Conservation (phyloP, 2,113 vertebrate species). For the Serilophus lunatus region DNA sequence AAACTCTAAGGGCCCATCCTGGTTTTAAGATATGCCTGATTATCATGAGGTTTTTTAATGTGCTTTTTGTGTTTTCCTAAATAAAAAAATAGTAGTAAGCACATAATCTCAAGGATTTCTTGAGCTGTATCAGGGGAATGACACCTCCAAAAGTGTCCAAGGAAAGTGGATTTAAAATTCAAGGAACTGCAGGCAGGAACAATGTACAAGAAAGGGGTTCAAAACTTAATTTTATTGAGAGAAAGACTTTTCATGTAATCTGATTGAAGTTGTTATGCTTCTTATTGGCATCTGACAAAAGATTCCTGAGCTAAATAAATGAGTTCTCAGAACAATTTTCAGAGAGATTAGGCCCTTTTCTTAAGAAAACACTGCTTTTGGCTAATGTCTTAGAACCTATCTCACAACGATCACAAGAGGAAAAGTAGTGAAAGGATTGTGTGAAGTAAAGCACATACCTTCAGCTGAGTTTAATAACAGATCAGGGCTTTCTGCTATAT, state of each 20-base stretch:
- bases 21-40: neutral
- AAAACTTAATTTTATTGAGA: neutral
- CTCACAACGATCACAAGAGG: rapidly evolving
- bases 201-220: neutral
- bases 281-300: constrained; percentile 19
- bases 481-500: neutral
- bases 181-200: neutral
- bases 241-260: neutral
- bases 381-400: neutral
- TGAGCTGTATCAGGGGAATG: neutral
- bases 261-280: neutral
- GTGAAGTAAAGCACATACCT: neutral
- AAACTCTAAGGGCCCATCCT: neutral
- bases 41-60: neutral
- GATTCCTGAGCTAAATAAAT: neutral
- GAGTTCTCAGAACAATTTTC: neutral
- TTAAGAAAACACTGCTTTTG: neutral
- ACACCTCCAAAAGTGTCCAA: neutral
- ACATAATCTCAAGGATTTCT: neutral
- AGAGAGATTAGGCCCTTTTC: neutral
- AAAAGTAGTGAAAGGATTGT: neutral
- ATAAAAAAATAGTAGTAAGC: neutral
- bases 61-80: neutral
- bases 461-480: neutral
- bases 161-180: neutral